Evolutionary conservation across 2,888 invertebrate species (phyloP), one percentile per base, ranked within the genome.

Genomic region (Sisyra terminalis): DNA sequence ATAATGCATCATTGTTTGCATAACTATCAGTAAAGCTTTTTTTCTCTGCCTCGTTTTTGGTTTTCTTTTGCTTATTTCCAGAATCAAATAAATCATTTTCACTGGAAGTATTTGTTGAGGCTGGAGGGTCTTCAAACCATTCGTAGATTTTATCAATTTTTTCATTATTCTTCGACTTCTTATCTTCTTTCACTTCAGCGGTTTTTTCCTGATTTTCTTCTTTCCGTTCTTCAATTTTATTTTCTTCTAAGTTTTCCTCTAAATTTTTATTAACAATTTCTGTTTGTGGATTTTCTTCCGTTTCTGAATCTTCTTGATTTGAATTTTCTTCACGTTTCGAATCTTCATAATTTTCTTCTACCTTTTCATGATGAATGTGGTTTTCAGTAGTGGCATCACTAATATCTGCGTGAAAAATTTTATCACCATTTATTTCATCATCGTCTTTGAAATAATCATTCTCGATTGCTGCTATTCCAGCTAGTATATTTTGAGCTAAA

Each of bases 301-400:
- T 9, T 11, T 17, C 9, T 10, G 16, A 15, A 38, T 17, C 16
- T 34, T 15, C 15, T n/a, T 34, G 34, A 34, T 14, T 11, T 14
- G 13, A 8, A 8, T 15, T 34, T 34, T 34, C 11, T 31, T 31
- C 31, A n/a, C n/a, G n/a, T n/a, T n/a, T n/a, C n/a, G n/a, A n/a
- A n/a, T n/a, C n/a, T n/a, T n/a, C n/a, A n/a, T n/a, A n/a, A 14
- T 14, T 36, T 36, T 37, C 37, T 17, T 37, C 37, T 17, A 17
- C 16, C 9, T 11, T 37, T 18, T 37, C 37, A 11, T 16, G n/a
- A 15, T 13, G 10, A 4, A 15, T 36, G 10, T 13, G 10, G 10
- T 36, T 11, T 17, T 11, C 9, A 17, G 15, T 37, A 13, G 18
- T 18, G 4, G 15, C 17, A 18, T 6, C 10, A 11, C 16, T 36